Conservation (phyloP, 2,888 invertebrate genomes). For the Himalopsyche anomala region DNA sequence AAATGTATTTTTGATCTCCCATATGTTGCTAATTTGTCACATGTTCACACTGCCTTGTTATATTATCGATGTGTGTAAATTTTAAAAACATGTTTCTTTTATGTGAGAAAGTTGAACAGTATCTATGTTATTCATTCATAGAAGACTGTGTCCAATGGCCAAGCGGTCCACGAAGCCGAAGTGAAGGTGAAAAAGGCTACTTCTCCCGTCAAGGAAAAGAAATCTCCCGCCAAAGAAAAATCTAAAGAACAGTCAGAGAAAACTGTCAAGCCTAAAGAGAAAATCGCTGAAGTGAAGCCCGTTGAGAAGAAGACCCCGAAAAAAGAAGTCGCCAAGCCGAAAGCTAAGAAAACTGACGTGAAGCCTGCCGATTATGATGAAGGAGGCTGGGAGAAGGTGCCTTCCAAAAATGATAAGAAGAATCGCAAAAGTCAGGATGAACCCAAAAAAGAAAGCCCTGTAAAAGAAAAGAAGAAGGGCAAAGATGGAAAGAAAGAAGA, state of each 20-base stretch:
- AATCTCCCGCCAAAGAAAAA: conserved; percentile 77
- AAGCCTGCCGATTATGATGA: conserved; percentile 86
- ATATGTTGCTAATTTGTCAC: conserved; percentile 67
- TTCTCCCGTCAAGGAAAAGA: conserved; percentile 72
- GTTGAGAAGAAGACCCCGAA: conserved; percentile 59
- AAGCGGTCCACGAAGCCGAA: conserved; percentile 75
- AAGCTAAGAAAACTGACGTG: conserved; percentile 74
- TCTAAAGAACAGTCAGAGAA: conserved; percentile 75
- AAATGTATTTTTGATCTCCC: conserved; percentile 75
- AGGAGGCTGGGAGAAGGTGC: conserved; percentile 85
- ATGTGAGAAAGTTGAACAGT: background rate
- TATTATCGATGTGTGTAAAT: background rate
- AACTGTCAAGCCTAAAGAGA: conserved; percentile 73
- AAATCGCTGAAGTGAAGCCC: conserved; percentile 63
- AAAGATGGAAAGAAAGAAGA: conserved; percentile 66
- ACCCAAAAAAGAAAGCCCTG: conserved; percentile 75
- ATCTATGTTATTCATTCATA: conserved; percentile 68
- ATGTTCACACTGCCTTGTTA: conserved; percentile 50
- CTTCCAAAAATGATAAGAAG: conserved; percentile 84
- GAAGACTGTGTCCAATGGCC: conserved; percentile 81
- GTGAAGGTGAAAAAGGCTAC: conserved; percentile 77
- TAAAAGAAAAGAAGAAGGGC: conserved; percentile 73
- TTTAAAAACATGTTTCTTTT: background rate
- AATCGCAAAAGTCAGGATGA: conserved; percentile 80
- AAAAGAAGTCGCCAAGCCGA: conserved; percentile 67